Percentiles rank a stretch among this genome's conserved stretches.
Conservation (phyloP, 1,140 invertebrate genomes). For the Drosophila pandora region DNA sequence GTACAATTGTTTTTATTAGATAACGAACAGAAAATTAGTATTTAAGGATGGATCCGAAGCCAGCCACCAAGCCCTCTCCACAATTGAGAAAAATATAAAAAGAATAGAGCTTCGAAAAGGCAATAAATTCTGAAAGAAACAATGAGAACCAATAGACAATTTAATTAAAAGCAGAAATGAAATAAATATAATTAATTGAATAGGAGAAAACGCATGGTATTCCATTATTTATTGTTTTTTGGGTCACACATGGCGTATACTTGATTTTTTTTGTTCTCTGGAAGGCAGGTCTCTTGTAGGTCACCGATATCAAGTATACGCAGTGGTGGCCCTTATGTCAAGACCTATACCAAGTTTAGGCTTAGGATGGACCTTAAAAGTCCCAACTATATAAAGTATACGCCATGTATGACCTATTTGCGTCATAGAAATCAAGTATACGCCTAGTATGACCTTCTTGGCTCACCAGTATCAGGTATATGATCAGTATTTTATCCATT, state of each 20-base stretch:
- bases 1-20: slow-evolving; percentile 71
- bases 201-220: neutral
- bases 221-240: neutral
- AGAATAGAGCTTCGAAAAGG: neutral
- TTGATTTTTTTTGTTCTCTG: neutral
- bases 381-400: too few relatives aligned
- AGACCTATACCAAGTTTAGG: too few relatives aligned
- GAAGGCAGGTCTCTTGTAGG: too few relatives aligned
- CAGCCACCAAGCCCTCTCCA: slow-evolving; percentile 3
- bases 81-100: neutral
- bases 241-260: neutral
- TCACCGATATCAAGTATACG: neutral
- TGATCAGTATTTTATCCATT: too few relatives aligned
- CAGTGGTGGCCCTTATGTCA: neutral
- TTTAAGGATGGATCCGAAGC: slow-evolving; percentile 26
- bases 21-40: slow-evolving; percentile 66
- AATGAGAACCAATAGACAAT: slow-evolving; percentile 1
- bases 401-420: too few relatives aligned
- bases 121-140: neutral
- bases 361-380: too few relatives aligned
- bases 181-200: neutral
- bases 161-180: neutral
- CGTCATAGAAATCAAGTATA: too few relatives aligned
- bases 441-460: neutral
- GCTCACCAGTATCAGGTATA: too few relatives aligned